Base-by-base conservation (phyloP, 2,797 vertebrate species). In the Harpagifer antarcticus region DNA sequence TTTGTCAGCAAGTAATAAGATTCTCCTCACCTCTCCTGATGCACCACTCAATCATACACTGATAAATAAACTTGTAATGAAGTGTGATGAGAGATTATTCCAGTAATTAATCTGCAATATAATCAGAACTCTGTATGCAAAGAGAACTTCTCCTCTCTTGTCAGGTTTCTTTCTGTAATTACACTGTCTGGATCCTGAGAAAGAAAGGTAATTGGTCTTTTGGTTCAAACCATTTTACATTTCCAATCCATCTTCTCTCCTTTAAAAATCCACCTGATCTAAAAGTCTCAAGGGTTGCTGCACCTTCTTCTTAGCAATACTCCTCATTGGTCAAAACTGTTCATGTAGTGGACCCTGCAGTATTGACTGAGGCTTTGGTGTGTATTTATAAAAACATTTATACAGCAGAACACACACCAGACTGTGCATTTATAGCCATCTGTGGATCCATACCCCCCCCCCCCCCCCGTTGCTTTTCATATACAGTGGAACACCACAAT, bases 151-250 rank as follows among this genome's bases (percentile, higher is more conserved):
- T 27, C 58, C n/a, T 63, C 12, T 45, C 20, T 12, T 17, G 3
- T 59, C 40, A 68, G 44, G n/a, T 5, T 55, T 55, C 5, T 54
- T 61, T 54, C 60, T 31, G 54, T 14, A 72, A 68, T 58, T n/a
- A 27, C 72, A 13, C 14, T 19, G 37, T 72, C 43, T 66, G 50
- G 48, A 45, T 23, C 8, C 42, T 49, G 27, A 50, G 47, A 64
- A 68, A 56, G 13, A 13, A 43, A 44, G n/a, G 4, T 23, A 33
- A n/a, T 47, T 42, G 33, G 33, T 37, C 7, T 37, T 37, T 43
- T 7, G 53, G 56, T 55, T 37, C 27, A 27, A 27, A 27, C 27
- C 27, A 27, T 27, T 27, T 27, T 27, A 27, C 27, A 27, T 27
- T 27, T 27, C 27, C 31, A 45, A 60, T 53, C n/a, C 5, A 16